Percentiles rank a stretch among this genome's conserved stretches.
phyloP scores from a whole-genome alignment of 2,797 vertebrate genomes.

The Cheirogaleus major region DNA sequence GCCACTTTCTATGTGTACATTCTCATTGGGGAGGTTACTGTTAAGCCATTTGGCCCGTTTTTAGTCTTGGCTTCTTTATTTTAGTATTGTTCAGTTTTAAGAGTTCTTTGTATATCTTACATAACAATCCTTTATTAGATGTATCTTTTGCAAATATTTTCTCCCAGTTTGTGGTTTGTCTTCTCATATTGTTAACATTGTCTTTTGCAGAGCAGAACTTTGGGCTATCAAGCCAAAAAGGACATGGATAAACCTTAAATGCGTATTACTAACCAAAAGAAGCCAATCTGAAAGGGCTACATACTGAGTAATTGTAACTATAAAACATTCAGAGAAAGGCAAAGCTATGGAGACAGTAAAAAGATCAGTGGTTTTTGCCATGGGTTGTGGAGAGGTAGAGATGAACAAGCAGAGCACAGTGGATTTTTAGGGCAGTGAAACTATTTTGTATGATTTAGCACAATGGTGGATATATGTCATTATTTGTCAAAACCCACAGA shows the following conservation, averaged over 20 bases:
- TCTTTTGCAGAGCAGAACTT: neutral
- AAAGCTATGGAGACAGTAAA: neutral
- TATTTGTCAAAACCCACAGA: neutral
- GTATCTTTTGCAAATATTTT: neutral
- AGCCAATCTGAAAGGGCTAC: neutral
- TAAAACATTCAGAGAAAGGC: neutral
- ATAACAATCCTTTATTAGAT: neutral
- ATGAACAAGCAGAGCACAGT: neutral
- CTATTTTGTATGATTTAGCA: neutral
- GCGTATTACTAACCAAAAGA: neutral
- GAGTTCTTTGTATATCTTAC: neutral
- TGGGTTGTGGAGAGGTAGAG: neutral
- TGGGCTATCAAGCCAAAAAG: neutral
- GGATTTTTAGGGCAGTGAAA: neutral
- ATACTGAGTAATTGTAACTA: neutral
- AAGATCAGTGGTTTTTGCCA: neutral
- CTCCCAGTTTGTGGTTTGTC: neutral
- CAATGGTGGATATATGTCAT: neutral
- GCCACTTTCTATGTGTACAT: neutral
- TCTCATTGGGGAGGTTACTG: neutral
- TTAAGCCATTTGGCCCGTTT: neutral
- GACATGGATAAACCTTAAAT: neutral
- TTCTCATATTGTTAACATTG: neutral
- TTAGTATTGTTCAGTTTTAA: neutral
- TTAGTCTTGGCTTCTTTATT: neutral